A percentile compares a stretch with the other conserved stretches of the same genome.
Evolutionary conservation across 2,888 invertebrate genomes (phyloP).

Genomic region (Dendrolimus houi): DNA sequence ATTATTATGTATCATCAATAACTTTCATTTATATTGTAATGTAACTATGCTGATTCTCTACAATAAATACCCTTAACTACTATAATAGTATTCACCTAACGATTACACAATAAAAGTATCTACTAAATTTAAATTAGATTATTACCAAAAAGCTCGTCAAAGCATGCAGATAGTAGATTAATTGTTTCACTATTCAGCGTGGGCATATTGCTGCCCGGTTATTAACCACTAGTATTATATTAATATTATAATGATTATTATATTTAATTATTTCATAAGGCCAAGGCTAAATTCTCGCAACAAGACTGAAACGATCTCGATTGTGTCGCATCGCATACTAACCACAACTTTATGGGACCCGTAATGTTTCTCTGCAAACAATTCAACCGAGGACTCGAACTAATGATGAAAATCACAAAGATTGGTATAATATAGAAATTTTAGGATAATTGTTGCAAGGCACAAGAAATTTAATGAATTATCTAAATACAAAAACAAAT

Average conservation of each 20-base stretch:
- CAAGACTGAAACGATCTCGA: conserved; percentile 64
- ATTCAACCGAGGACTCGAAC: conserved; percentile 21
- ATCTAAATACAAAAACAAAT: conserved; percentile 28
- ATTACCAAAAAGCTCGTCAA: conserved; percentile 77
- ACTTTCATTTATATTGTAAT: conserved; percentile 63
- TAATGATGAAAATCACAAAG: conserved; percentile 24
- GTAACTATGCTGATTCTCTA: conserved; percentile 69
- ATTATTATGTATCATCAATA: conserved; percentile 66
- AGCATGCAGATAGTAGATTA: conserved; percentile 75
- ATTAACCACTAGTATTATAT: conserved; percentile 48
- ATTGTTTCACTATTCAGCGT: conserved; percentile 67
- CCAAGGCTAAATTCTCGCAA: conserved; percentile 77
- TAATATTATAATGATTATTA: conserved; percentile 68
- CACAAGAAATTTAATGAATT: conserved; percentile 61
- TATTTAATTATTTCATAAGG: conserved; percentile 74
- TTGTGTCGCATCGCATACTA: conserved; percentile 53
- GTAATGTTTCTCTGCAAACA: conserved; percentile 19
- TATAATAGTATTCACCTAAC: conserved; percentile 64
- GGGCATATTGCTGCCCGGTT: conserved; percentile 57
- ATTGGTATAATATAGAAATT: conserved; percentile 32
- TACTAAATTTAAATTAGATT: conserved; percentile 73
- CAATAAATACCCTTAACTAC: conserved; percentile 75
- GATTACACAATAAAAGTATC: conserved; percentile 73
- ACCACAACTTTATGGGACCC: conserved; percentile 24
- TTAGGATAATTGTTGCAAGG: conserved; percentile 51